Evolutionary conservation across 1,140 invertebrate genomes (phyloP), one percentile per base, ranked within the genome.

Genomic region (Lasioglossum albipes): DNA sequence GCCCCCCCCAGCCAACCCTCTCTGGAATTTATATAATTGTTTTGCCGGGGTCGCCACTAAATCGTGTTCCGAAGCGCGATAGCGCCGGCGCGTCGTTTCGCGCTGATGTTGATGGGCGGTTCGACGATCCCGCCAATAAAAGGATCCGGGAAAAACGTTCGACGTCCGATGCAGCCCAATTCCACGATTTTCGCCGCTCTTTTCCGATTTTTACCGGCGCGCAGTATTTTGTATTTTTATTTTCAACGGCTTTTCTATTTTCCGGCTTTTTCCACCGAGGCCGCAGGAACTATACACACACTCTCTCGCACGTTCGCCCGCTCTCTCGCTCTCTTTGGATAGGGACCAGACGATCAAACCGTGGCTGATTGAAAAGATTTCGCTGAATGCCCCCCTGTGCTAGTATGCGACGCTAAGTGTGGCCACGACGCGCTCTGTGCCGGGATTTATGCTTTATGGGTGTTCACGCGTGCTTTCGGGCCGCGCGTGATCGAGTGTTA

Each of bases 11-110:
- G 36, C 31, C 62, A 54, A 54, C 57, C 67, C 54, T 75, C 83
- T 76, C 75, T 75, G 87, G 88, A 93, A 93, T 93, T 92, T 93
- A 93, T 93, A 92, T 93, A 93, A 93, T 93, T 93, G 92, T 93
- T 93, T 93, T 91, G 89, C 91, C 87, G 84, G 89, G 87, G 68
- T 88, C 86, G 89, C 76, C 91, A 89, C 85, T 92, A 93, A 93
- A 93, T 93, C 85, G 80, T 64, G 78, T 81, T 75, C 79, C 41
- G 72, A 68, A 52, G 69, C 85, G 89, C 88, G 89, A 91, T 91
- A 89, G 82, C 82, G 81, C 74, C 71, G 85, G 82, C 70, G 75
- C 82, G 84, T 76, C 78, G 79, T 82, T 84, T 83, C 78, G 81
- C 81, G 83, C 79, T 88, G 88, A 92, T 90, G 84, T 82, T 87